Evolutionary conservation across 2,113 vertebrate species (phyloP).

Genomic region (Nestor notabilis): DNA sequence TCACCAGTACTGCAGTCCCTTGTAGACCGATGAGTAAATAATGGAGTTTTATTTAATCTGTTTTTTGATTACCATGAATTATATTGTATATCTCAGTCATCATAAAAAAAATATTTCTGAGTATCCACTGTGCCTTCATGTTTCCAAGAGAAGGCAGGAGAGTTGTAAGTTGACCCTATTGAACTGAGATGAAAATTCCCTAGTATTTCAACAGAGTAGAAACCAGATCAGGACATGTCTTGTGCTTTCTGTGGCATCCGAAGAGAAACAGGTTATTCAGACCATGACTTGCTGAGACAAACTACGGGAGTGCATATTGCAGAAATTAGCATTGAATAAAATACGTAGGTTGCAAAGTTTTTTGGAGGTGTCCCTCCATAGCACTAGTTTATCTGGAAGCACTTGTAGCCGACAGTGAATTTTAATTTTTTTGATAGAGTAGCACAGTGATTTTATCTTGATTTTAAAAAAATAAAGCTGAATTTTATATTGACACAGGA

Average conservation of each 20-base stretch:
- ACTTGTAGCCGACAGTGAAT: background rate
- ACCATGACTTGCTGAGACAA: background rate
- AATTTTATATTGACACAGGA: background rate
- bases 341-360: background rate
- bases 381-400: background rate
- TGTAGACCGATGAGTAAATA: background rate
- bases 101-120: background rate
- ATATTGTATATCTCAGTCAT: background rate
- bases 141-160: background rate
- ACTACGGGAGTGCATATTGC: background rate
- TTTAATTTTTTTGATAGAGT: background rate
- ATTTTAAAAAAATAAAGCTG: background rate
- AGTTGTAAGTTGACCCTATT: fast-evolving
- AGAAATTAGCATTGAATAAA: background rate
- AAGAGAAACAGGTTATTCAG: background rate
- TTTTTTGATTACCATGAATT: background rate
- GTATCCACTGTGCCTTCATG: background rate
- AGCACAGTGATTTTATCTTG: background rate
- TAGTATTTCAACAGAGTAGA: background rate
- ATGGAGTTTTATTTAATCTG: background rate
- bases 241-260: background rate
- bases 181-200: background rate
- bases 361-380: background rate
- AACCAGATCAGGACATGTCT: background rate
- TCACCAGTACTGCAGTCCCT: background rate